phyloP scores from a whole-genome alignment of 2,888 invertebrate genomes.

The Schizaphis graminum region DNA sequence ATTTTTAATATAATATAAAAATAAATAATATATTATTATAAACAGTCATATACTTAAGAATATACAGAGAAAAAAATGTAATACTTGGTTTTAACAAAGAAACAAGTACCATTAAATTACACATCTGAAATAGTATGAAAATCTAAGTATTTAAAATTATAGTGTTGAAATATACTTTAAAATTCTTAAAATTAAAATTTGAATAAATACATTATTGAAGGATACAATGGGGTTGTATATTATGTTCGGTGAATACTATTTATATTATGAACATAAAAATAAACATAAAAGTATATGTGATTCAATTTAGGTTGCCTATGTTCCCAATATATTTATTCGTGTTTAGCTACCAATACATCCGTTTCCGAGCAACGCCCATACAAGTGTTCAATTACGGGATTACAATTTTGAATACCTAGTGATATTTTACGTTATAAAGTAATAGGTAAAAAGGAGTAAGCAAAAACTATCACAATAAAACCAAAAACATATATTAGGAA shows the following conservation, averaged over 20 bases:
- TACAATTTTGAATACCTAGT: background rate
- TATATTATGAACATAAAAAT: background rate
- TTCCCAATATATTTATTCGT: background rate
- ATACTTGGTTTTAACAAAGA: background rate
- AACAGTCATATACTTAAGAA: background rate
- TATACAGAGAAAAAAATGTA: background rate
- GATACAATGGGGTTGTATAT: background rate
- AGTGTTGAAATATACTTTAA: background rate
- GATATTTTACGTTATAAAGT: background rate
- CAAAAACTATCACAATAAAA: background rate
- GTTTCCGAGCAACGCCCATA: conserved; percentile 33
- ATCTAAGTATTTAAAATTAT: background rate
- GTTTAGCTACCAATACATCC: background rate
- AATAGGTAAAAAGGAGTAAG: background rate
- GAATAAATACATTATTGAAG: background rate
- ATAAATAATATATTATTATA: no score
- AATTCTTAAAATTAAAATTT: background rate
- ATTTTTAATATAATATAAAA: background rate
- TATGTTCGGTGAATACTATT: background rate
- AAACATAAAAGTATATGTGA: background rate
- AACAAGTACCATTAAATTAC: background rate
- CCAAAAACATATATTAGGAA: background rate
- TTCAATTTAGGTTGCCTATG: background rate
- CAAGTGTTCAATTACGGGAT: conserved; percentile 39
- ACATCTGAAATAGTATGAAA: background rate